Evolutionary conservation across 2,113 vertebrate genomes (phyloP).

Genomic region (Neotoma lepida): DNA sequence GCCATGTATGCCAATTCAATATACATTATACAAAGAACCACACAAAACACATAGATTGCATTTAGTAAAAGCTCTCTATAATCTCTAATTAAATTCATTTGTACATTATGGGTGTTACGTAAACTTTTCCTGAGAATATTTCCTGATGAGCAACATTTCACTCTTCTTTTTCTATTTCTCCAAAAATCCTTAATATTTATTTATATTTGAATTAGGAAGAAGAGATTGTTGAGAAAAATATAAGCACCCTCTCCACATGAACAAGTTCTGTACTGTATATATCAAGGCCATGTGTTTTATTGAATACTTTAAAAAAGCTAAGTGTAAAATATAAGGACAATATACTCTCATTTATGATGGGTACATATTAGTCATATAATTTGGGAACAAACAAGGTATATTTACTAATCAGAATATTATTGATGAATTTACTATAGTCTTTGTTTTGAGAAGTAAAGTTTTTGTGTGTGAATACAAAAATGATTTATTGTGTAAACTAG

Average conservation of each 20-base stretch:
- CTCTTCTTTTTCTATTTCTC: background rate
- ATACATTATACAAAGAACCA: background rate
- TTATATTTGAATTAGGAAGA: background rate
- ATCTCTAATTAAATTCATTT: background rate
- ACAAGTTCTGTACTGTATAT: background rate
- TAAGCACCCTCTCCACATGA: background rate
- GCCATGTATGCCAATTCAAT: background rate
- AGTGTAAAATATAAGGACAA: background rate
- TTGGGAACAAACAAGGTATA: background rate
- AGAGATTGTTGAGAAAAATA: background rate
- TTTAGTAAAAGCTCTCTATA: background rate
- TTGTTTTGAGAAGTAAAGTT: background rate
- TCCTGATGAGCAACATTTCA: background rate
- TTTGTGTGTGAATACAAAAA: background rate
- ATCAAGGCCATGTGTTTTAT: background rate
- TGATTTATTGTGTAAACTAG: background rate
- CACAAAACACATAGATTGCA: background rate
- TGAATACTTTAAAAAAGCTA: background rate
- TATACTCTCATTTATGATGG: background rate
- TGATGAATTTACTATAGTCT: background rate
- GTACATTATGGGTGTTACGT: background rate
- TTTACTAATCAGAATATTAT: background rate
- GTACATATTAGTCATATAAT: background rate
- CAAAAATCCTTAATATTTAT: background rate
- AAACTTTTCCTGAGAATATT: no score